A percentile compares a stretch with the other conserved stretches of the same genome.
Conservation (phyloP, 1,140 invertebrate species). For the Aplysia californica region DNA sequence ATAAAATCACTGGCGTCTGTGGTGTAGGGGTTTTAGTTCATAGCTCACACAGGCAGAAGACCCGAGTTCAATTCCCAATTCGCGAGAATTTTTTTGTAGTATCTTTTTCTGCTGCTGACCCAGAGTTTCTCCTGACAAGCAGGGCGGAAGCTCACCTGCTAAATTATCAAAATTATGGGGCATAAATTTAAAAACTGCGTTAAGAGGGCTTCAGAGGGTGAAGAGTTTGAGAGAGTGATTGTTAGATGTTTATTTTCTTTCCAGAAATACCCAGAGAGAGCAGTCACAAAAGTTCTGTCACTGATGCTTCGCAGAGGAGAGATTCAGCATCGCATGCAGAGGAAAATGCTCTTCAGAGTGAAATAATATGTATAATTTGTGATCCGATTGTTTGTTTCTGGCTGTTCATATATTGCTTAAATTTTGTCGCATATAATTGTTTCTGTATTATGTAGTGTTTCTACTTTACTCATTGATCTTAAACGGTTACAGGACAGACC, state of each 20-base stretch:
- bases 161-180: neutral
- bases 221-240: neutral
- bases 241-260: constrained; percentile 30
- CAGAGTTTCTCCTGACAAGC: neutral
- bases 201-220: neutral
- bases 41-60: no score
- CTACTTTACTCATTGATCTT: no score
- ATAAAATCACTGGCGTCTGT: no score
- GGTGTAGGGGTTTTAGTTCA: no score
- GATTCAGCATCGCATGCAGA: constrained; percentile 93
- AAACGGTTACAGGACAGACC: no score
- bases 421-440: no score
- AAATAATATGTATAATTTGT: no score
- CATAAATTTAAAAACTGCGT: neutral
- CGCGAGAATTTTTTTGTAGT: neutral
- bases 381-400: no score
- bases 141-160: no score
- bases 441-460: no score
- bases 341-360: constrained; percentile 96
- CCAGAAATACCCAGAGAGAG: constrained; percentile 88
- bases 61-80: no score
- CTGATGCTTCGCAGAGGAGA: constrained; percentile 95
- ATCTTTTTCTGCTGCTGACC: neutral
- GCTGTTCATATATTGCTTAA: no score
- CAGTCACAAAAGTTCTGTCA: constrained; percentile 90